phyloP scores from a whole-genome alignment of 2,888 invertebrate species.

The Andrena minutula region DNA sequence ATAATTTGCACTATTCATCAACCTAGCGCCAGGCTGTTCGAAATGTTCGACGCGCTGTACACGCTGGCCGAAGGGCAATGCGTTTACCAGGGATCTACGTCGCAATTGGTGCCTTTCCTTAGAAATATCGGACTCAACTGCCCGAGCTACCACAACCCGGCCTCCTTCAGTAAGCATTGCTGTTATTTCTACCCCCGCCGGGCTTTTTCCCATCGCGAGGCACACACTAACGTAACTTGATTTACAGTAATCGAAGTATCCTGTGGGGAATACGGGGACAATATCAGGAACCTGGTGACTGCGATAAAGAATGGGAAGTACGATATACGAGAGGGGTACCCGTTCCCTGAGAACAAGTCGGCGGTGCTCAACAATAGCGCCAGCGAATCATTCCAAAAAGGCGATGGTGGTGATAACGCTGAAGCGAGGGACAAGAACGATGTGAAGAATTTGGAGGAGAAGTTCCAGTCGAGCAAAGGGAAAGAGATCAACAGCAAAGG shows the following conservation, averaged over 20 bases:
- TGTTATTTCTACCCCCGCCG: neutral
- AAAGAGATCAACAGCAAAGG: slow-evolving; percentile 75
- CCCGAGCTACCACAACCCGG: slow-evolving; percentile 98
- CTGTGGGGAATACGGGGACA: slow-evolving; percentile 98
- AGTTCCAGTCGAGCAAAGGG: slow-evolving; percentile 77
- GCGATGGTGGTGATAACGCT: slow-evolving; percentile 67
- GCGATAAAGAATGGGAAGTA: slow-evolving; percentile 94
- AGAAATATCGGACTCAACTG: slow-evolving; percentile 94
- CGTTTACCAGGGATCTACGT: slow-evolving; percentile 96
- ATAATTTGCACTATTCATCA: slow-evolving; percentile 98
- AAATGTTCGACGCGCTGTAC: slow-evolving; percentile 98
- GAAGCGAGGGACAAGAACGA: slow-evolving; percentile 82
- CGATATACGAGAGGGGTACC: slow-evolving; percentile 91
- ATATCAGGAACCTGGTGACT: slow-evolving; percentile 92
- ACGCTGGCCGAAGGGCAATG: slow-evolving; percentile 97
- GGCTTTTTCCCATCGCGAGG: neutral
- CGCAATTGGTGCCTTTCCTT: slow-evolving; percentile 93
- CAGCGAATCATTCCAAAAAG: slow-evolving; percentile 75
- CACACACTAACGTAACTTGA: neutral
- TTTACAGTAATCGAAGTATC: slow-evolving; percentile 95
- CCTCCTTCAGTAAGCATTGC: slow-evolving; percentile 91
- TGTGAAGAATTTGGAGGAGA: slow-evolving; percentile 79
- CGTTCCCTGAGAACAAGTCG: slow-evolving; percentile 88
- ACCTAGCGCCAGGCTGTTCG: slow-evolving; percentile 97
- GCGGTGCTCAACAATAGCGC: slow-evolving; percentile 85